Evolutionary conservation across 2,113 vertebrate species (phyloP).

Genomic region (Hippocampus mohnikei): DNA sequence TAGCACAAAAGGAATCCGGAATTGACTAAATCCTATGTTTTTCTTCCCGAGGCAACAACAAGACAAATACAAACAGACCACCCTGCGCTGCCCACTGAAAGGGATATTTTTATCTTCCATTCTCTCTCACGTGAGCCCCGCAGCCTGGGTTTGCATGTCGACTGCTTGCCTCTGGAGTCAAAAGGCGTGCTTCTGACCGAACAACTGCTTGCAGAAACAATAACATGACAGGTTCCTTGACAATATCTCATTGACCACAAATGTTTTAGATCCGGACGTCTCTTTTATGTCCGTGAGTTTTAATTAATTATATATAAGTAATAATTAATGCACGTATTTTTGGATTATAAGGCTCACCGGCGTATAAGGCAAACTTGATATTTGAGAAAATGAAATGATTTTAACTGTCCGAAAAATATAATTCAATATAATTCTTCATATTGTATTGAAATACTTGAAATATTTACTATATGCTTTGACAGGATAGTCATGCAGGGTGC

Average conservation of each 20-base stretch:
- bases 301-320: no score
- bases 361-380: no score
- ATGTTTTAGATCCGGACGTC: neutral
- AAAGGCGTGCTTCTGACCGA: slow-evolving; percentile 38
- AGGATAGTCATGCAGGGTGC: no score
- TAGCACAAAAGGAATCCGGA: slow-evolving; percentile 49
- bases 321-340: no score
- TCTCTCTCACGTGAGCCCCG: slow-evolving; percentile 3
- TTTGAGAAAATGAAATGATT: no score
- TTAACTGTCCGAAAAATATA: no score
- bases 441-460: no score
- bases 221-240: slow-evolving; percentile 8
- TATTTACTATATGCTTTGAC: no score
- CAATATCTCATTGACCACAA: neutral
- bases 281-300: neutral
- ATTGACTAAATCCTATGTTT: slow-evolving; percentile 53
- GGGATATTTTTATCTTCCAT: slow-evolving; percentile 36
- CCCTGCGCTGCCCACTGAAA: slow-evolving; percentile 34
- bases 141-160: slow-evolving; percentile 44
- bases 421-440: no score
- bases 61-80: slow-evolving; percentile 53
- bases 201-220: slow-evolving; percentile 40
- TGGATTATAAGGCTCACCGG: no score
- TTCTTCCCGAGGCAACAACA: slow-evolving; percentile 53
- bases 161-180: slow-evolving; percentile 46